Percentiles rank a stretch among this genome's conserved stretches.
Conservation (phyloP, 1,140 invertebrate genomes). For the Planococcus citri region DNA sequence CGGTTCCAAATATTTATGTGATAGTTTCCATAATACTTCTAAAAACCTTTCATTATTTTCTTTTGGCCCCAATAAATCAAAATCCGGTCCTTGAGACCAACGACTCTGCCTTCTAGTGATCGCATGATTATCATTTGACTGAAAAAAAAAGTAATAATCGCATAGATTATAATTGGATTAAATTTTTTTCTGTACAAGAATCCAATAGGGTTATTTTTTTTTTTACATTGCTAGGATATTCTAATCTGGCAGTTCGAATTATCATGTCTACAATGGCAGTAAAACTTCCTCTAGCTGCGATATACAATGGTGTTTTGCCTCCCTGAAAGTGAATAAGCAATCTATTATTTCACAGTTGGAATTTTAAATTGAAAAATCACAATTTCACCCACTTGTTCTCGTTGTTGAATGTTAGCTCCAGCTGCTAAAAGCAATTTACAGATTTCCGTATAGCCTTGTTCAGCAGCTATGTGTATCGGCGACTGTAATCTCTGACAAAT, state of each 20-base stretch:
- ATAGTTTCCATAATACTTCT: constrained; percentile 49
- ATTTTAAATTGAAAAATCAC: not conserved
- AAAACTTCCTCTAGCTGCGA: constrained; percentile 65
- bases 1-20: constrained; percentile 50
- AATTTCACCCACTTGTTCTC: constrained; percentile 57
- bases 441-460: constrained; percentile 51
- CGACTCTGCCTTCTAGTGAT: constrained; percentile 9
- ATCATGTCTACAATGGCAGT: constrained; percentile 74
- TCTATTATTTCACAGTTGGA: not conserved
- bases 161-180: not conserved
- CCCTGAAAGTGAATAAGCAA: constrained; percentile 34
- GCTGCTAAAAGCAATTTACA: constrained; percentile 49
- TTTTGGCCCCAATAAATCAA: constrained; percentile 18
- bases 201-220: too few relatives aligned
- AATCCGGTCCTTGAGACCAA: constrained; percentile 21
- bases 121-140: not conserved
- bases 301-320: constrained; percentile 52
- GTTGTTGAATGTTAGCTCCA: constrained; percentile 49
- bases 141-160: not conserved
- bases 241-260: constrained; percentile 57
- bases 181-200: too few relatives aligned
- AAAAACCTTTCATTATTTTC: constrained; percentile 31
- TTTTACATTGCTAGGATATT: constrained; percentile 34
- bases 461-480: constrained; percentile 53
- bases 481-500: constrained; percentile 47